Percentiles rank a stretch among this genome's conserved stretches.
Evolutionary conservation across 2,113 vertebrate genomes (phyloP).

Genomic region (Varanus komodoensis): DNA sequence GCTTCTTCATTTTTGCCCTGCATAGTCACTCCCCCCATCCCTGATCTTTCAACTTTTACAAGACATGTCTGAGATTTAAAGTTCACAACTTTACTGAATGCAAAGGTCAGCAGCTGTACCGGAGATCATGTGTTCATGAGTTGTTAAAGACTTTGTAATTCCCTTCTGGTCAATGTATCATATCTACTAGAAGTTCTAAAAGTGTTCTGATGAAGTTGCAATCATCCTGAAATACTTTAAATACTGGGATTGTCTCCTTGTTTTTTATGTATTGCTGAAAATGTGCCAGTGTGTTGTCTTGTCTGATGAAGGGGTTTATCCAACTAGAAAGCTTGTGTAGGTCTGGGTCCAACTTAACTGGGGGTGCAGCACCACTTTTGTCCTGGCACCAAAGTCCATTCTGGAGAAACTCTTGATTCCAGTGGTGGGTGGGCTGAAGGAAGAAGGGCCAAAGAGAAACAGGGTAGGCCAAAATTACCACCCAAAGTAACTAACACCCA

Average conservation of each 20-base stretch:
- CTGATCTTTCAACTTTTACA: conserved; percentile 7
- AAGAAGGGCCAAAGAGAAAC: too few relatives aligned
- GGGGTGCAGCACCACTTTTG: too few relatives aligned
- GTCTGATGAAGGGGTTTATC: not conserved
- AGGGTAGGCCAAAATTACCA: too few relatives aligned
- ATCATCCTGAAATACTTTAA: not conserved
- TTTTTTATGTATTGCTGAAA: not conserved
- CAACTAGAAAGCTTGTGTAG: not conserved
- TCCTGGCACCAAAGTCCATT: too few relatives aligned
- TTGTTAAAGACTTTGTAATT: not conserved
- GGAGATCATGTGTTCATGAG: not conserved
- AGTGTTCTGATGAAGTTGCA: not conserved
- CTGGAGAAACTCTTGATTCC: too few relatives aligned
- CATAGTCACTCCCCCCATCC: not conserved
- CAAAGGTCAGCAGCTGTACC: conserved; percentile 10
- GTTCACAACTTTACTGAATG: conserved; percentile 16
- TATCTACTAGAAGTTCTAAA: not conserved
- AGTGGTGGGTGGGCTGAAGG: too few relatives aligned
- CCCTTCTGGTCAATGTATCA: conserved; percentile 2
- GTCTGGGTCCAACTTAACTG: not conserved
- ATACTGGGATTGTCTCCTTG: not conserved
- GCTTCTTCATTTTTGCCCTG: not conserved
- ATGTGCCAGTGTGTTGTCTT: not conserved
- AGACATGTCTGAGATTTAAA: conserved; percentile 13
- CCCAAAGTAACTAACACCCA: too few relatives aligned